Evolutionary conservation across 2,113 vertebrate species (phyloP), one percentile per base, ranked within the genome.

Genomic region (Neodon shergylaensis): DNA sequence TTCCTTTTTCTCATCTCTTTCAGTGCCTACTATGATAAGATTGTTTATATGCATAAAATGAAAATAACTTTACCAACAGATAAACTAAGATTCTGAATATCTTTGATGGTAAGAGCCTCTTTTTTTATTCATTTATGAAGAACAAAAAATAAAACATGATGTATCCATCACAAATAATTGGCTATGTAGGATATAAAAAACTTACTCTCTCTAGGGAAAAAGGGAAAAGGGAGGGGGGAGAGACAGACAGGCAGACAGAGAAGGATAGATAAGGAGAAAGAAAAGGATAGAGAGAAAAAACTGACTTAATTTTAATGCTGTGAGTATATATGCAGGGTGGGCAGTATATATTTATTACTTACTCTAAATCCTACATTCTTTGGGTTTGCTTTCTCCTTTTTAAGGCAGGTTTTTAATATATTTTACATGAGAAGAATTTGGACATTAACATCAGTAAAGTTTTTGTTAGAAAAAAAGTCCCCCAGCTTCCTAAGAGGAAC

Each of bases 101-200:
- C 2, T 21, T 78, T 74, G 11, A 61, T 2, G 1, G 42, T 13
- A 31, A 82, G 91, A 95, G 3, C 10, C 31, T 85, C 91, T 31
- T 63, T 84, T 47, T 96, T 88, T 92, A 84, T 78, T 88, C 73
- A 86, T 17, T 5, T 36, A 82, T 91, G 21, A 96, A 87, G 36
- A 66, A 54, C 63, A 78, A 77, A 17, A 83, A 79, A 85, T 31
- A 93, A 95, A 91, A 72, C 42, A 36, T 22, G 65, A 92, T 91
- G 68, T 31, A 78, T 28, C 86, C 85, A 76, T 16, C 24, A 72
- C 42, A 90, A 76, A 3, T 49, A 85, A 6, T 92, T 88, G 86
- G 7, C 9, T 85, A 2, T 17, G 47, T 42, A 17, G 52, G 5
- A 33, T 87, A 33, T 36, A 90, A 4, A 58, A 5, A 31, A 1